phyloP scores from a whole-genome alignment of 2,113 vertebrate species.

The Anhinga rufa region DNA sequence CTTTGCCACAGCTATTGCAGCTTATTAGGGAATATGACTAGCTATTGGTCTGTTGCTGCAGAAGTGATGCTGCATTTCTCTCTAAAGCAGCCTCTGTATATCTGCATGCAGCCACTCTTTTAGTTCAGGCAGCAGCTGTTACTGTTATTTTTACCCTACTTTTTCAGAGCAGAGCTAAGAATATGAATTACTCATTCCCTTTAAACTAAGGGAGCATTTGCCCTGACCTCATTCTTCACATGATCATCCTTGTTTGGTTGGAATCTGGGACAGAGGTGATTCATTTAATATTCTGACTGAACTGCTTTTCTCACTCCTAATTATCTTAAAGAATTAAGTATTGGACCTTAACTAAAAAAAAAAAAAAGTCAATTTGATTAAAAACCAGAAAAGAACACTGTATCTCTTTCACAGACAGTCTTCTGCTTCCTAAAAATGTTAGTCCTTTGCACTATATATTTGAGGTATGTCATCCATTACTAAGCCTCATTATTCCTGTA shows the following conservation, averaged over 20 bases:
- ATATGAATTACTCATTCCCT: not conserved
- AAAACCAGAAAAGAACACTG: not conserved
- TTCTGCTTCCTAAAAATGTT: not conserved
- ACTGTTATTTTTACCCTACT: not conserved
- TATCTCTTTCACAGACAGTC: not conserved
- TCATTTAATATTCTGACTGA: not conserved
- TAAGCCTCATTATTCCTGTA: not conserved
- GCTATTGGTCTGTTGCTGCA: not conserved
- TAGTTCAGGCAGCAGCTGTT: not conserved
- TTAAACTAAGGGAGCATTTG: not conserved
- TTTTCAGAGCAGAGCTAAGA: not conserved
- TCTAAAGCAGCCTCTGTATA: not conserved
- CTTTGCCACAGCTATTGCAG: not conserved
- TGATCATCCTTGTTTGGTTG: not conserved
- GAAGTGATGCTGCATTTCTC: not conserved
- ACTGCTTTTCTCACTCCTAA: not conserved
- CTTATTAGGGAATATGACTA: not conserved
- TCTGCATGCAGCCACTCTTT: not conserved
- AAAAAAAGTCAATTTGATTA: not conserved
- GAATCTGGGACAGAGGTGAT: not conserved
- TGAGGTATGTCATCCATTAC: not conserved
- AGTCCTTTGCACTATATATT: not conserved
- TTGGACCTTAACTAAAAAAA: not conserved
- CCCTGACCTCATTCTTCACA: not conserved
- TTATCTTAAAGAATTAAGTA: not conserved